Evolutionary conservation across 2,888 invertebrate genomes (phyloP).

Genomic region (Sesia bembeciformis): DNA sequence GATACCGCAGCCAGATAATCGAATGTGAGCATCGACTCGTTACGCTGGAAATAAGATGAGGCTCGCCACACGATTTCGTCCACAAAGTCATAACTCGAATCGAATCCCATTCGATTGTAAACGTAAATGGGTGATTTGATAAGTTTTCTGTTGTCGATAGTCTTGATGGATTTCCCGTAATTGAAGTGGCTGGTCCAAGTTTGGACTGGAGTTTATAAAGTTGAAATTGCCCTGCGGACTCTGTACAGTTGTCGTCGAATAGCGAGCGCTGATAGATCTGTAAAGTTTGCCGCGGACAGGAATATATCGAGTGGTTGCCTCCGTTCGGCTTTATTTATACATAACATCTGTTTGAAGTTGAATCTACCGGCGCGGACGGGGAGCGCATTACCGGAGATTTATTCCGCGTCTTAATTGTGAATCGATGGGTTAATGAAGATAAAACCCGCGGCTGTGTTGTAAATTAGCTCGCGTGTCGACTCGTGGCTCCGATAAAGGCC

Average conservation of each 20-base stretch:
- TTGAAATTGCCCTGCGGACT: constrained; percentile 31
- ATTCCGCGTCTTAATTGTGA: constrained; percentile 75
- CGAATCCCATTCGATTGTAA: constrained; percentile 9
- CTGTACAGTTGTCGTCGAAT: constrained; percentile 38
- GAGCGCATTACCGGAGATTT: constrained; percentile 73
- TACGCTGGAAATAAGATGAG: constrained; percentile 71
- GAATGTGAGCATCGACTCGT: constrained; percentile 73
- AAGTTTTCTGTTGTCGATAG: not conserved
- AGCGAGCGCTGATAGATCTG: constrained; percentile 63
- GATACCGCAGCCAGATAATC: constrained; percentile 73
- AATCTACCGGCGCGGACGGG: constrained; percentile 70
- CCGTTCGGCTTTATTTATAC: constrained; percentile 73
- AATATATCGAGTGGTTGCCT: constrained; percentile 74
- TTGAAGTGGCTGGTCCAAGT: not conserved
- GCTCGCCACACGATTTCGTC: constrained; percentile 24
- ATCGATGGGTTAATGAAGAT: constrained; percentile 76
- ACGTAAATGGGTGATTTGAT: constrained; percentile 1
- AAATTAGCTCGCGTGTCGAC: constrained; percentile 75
- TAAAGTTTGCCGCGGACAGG: constrained; percentile 73
- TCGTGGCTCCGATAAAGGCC: constrained; percentile 70
- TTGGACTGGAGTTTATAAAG: constrained; percentile 23
- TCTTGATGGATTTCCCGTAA: not conserved
- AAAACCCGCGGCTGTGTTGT: constrained; percentile 73
- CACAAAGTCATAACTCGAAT: constrained; percentile 6
- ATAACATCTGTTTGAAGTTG: constrained; percentile 74